These are phyloP conservation scores for Baccha elongata DNA, from an alignment of 2,888 invertebrate species.

Conservation along the genomic window DNA sequence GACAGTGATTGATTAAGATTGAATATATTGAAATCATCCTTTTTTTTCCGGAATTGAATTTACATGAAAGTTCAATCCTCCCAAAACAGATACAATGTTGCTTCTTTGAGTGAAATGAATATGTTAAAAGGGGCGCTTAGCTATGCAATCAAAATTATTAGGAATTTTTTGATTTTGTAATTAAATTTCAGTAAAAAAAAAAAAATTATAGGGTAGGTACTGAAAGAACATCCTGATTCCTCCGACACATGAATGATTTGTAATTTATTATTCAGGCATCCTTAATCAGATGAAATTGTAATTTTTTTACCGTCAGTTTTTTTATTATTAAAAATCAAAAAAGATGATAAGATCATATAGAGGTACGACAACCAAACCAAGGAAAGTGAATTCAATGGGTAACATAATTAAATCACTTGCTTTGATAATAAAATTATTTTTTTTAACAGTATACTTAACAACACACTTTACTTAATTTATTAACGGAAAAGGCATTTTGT, in stretches of 20 bases:
- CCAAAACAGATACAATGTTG: neutral
- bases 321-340: no score
- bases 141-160: neutral
- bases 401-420: no score
- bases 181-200: neutral
- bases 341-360: no score
- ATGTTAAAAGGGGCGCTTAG: neutral
- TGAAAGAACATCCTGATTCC: neutral
- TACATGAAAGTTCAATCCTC: neutral
- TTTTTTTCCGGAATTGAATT: neutral
- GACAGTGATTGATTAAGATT: slow-evolving; percentile 56
- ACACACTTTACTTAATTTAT: no score
- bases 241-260: neutral
- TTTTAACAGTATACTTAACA: no score
- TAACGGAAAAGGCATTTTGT: no score
- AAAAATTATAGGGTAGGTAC: no score
- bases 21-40: neutral
- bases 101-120: neutral
- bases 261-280: neutral
- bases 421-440: no score
- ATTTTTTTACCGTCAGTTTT: no score
- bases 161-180: slow-evolving; percentile 6
- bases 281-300: no score
- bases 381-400: no score
- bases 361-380: no score